A percentile compares a stretch with the other conserved stretches of the same genome.
These are phyloP conservation scores for Drosophila multiciliata DNA, from an alignment of 2,888 invertebrate species.

Conservation along the genomic window DNA sequence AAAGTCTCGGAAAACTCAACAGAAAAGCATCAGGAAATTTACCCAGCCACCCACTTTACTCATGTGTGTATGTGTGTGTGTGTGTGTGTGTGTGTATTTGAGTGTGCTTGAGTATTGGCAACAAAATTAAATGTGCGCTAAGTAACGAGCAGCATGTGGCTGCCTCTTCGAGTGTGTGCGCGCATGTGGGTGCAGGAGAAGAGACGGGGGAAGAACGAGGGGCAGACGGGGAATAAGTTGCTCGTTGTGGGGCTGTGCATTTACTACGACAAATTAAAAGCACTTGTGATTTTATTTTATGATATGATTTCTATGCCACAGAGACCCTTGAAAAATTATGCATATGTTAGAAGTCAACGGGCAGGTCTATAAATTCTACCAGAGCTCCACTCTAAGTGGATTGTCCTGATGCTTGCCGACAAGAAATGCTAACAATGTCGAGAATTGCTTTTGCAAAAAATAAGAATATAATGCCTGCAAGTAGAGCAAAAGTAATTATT, in stretches of 20 bases:
- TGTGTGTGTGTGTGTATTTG: conserved; percentile 17
- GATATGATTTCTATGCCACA: conserved; percentile 63
- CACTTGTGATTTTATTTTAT: conserved; percentile 79
- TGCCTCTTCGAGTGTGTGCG: conserved; percentile 9
- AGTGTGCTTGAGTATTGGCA: conserved; percentile 58
- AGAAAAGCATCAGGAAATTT: conserved; percentile 16
- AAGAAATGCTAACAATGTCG: conserved; percentile 46
- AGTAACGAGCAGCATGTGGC: conserved; percentile 64
- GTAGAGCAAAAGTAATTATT: conserved; percentile 2
- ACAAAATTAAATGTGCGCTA: conserved; percentile 78
- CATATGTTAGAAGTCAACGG: conserved; percentile 77
- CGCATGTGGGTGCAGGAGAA: neutral
- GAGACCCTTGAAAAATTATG: conserved; percentile 75
- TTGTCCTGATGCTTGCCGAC: conserved; percentile 38
- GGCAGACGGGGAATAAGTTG: conserved; percentile 7
- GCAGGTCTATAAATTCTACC: conserved; percentile 68
- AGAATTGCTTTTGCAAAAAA: conserved; percentile 36
- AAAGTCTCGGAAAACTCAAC: conserved; percentile 16
- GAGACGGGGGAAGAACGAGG: neutral
- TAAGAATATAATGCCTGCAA: neutral
- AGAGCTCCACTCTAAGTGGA: conserved; percentile 43
- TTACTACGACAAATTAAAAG: conserved; percentile 76
- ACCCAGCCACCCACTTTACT: conserved; percentile 21
- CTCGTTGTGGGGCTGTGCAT: conserved; percentile 45
- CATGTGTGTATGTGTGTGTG: conserved; percentile 7